These are phyloP conservation scores for Trachelus iudaicus DNA, from an alignment of 2,888 invertebrate genomes.

Conservation along the genomic window DNA sequence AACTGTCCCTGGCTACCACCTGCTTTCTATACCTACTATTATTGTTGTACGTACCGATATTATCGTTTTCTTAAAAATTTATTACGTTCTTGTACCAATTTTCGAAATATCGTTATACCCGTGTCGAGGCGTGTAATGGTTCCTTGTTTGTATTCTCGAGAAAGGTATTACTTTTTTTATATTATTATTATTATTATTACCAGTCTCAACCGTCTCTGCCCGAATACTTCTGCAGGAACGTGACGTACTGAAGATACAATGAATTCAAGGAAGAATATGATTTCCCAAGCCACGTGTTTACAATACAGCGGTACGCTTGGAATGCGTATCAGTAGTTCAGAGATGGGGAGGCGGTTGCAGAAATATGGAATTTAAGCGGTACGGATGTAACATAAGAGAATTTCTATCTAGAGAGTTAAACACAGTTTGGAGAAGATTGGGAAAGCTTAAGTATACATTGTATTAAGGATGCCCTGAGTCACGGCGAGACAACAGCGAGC, in stretches of 20 bases:
- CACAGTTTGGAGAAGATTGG: background rate
- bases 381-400: background rate
- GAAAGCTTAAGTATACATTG: background rate
- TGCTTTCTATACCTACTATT: slow-evolving; percentile 19
- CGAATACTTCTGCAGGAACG: background rate
- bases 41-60: background rate
- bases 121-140: background rate
- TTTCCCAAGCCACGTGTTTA: background rate
- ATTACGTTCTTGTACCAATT: background rate
- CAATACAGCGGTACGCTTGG: background rate
- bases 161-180: background rate
- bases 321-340: background rate
- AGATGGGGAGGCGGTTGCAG: background rate
- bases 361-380: background rate
- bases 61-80: background rate
- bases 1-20: slow-evolving; percentile 22
- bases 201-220: background rate
- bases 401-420: background rate
- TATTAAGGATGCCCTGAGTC: background rate
- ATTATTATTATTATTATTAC: background rate
- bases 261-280: background rate
- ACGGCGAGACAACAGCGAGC: background rate
- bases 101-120: background rate
- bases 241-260: background rate
- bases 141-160: background rate